Evolutionary conservation across 2,113 vertebrate species (phyloP).

Genomic region (Rana temporaria): DNA sequence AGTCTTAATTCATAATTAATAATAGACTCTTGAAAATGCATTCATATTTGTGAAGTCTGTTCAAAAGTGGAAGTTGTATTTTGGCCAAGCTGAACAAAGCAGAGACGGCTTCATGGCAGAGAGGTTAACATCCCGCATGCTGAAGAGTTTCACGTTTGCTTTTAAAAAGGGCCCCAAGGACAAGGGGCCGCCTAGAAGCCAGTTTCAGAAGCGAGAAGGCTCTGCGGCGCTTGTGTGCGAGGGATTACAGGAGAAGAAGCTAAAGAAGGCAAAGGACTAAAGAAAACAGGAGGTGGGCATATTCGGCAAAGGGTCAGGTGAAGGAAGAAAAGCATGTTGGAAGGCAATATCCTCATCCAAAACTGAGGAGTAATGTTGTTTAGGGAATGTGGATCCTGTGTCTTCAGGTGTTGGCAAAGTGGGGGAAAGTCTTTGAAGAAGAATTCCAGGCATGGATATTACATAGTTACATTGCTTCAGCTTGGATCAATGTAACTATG

Average conservation of each 20-base stretch:
- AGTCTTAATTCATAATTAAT: no score
- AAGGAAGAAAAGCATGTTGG: not conserved
- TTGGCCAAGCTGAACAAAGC: not conserved
- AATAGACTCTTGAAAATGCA: no score
- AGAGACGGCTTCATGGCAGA: not conserved
- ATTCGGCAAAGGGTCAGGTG: no score
- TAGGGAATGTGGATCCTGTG: no score
- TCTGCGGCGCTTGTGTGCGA: not conserved
- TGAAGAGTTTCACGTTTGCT: not conserved
- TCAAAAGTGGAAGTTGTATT: not conserved
- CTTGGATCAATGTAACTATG: no score
- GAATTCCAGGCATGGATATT: no score
- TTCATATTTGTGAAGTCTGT: no score
- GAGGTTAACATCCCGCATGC: not conserved
- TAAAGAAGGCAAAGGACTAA: not conserved
- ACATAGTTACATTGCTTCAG: no score
- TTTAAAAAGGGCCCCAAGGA: not conserved
- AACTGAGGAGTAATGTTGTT: no score
- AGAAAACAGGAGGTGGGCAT: not conserved
- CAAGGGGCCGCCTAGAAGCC: not conserved
- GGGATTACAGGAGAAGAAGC: constrained; percentile 6
- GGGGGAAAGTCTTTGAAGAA: no score
- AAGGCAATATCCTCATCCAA: not conserved
- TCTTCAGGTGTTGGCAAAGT: no score
- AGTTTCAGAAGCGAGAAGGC: not conserved